Evolutionary conservation across 2,113 vertebrate species (phyloP), one percentile per base, ranked within the genome.

Genomic region (Himantopus leucocephalus): DNA sequence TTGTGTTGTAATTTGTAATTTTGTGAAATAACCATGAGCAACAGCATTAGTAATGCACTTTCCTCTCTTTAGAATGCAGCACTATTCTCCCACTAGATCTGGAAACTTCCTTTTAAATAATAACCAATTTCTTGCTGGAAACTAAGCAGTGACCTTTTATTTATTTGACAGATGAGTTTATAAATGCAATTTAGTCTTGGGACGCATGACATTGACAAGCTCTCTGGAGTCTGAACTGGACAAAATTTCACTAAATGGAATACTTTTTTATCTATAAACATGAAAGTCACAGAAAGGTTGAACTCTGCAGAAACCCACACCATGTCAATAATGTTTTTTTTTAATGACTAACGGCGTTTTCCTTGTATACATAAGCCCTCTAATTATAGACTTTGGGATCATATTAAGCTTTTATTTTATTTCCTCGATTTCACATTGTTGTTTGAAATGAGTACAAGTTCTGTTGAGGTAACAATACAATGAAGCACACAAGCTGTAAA

Each of bases 61-160:
- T 77, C 2, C 10, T 63, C n/a, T 74, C 29, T 93, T 93, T 34
- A 90, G 64, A 81, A 91, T 86, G 83, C 48, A 90, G 29, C 30
- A 21, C 14, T 52, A 11, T 59, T 59, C 12, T 93, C 52, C 39
- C 48, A 72, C 9, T 47, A 71, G 43, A 74, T 88, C 63, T 88
- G 47, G 29, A 96, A 80, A 63, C 3, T 48, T 92, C 32, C 53
- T 92, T 88, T 78, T 74, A 92, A 84, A 86, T 94, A 91, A 91
- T 84, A 71, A 71, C 23, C 32, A 84, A 77, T 81, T 88, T 83
- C 47, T 86, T 93, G 9, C 64, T 78, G 60, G 34, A 90, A 88
- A 93, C 12, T 17, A 84, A 92, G 39, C 26, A 15, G 18, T 88
- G 88, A 92, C 79, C 75, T 96, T 93, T 88, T 91, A 86, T 88